A percentile compares a stretch with the other conserved stretches of the same genome.
phyloP scores from a whole-genome alignment of 2,888 invertebrate genomes.

The Drosophila gaucha region DNA sequence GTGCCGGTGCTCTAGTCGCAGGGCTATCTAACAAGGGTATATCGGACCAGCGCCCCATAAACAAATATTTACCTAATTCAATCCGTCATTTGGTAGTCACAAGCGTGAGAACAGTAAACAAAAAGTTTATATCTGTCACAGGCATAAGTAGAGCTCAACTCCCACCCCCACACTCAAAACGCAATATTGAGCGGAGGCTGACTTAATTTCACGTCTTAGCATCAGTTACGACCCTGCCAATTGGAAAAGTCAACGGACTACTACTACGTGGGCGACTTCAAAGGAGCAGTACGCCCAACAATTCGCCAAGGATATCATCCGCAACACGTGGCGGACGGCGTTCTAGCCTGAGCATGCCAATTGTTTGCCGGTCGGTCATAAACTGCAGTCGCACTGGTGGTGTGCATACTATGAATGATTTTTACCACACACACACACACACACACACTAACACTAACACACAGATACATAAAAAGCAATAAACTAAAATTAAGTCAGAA shows the following conservation, averaged over 20 bases:
- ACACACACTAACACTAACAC: constrained; percentile 14
- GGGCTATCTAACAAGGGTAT: constrained; percentile 79
- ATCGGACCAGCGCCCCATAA: constrained; percentile 70
- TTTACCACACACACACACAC: constrained; percentile 24
- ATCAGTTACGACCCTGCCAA: constrained; percentile 51
- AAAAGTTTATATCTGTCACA: constrained; percentile 51
- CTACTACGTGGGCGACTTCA: constrained; percentile 56
- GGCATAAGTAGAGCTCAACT: constrained; percentile 41
- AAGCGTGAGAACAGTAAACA: constrained; percentile 85
- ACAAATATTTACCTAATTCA: constrained; percentile 84
- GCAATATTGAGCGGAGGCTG: constrained; percentile 50
- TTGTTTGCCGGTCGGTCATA: constrained; percentile 55
- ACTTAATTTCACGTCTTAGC: constrained; percentile 57
- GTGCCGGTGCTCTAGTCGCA: constrained; percentile 42
- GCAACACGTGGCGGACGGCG: constrained; percentile 80
- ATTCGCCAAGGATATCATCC: constrained; percentile 75
- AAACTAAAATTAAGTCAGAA: constrained; percentile 82
- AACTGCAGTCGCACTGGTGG: constrained; percentile 49
- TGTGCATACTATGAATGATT: constrained; percentile 21
- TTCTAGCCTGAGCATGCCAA: constrained; percentile 43
- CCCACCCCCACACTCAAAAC: not conserved
- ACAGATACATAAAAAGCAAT: constrained; percentile 71
- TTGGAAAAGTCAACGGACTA: constrained; percentile 54
- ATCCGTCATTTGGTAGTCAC: constrained; percentile 85
- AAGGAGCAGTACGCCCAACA: constrained; percentile 46